Evolutionary conservation across 2,113 vertebrate species (phyloP).

Genomic region (Sinocyclocheilus grahami): DNA sequence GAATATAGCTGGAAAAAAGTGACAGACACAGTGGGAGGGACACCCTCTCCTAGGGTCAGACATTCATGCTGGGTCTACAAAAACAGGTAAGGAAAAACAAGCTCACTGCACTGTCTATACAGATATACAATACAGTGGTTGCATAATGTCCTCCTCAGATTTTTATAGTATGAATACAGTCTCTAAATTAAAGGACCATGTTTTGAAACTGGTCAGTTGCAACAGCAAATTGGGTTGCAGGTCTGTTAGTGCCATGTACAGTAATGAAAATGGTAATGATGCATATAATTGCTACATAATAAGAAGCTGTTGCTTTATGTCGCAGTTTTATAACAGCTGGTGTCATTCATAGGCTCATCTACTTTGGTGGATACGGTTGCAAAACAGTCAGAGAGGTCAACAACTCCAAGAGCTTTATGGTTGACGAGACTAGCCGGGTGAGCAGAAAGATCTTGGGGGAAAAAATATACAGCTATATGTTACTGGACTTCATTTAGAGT

Average conservation of each 20-base stretch:
- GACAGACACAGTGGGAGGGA: conserved; percentile 57
- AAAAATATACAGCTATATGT: not conserved
- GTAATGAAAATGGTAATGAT: not conserved
- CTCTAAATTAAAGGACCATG: not conserved
- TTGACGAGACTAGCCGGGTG: conserved; percentile 76
- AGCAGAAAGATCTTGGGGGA: not conserved
- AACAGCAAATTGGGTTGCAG: not conserved
- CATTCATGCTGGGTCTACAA: conserved; percentile 75
- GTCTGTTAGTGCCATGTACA: not conserved
- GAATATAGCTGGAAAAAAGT: conserved; percentile 65
- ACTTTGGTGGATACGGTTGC: conserved; percentile 76
- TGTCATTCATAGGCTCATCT: conserved; percentile 67
- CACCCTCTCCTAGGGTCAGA: conserved; percentile 72
- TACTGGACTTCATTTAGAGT: no score
- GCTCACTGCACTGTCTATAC: not conserved
- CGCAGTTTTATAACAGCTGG: not conserved
- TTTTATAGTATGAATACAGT: not conserved
- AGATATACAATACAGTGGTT: not conserved
- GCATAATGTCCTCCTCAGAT: no score
- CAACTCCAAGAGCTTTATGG: conserved; percentile 61
- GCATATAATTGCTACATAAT: not conserved
- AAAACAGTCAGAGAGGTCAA: conserved; percentile 69
- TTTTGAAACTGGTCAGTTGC: not conserved
- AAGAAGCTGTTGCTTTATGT: not conserved
- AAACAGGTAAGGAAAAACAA: conserved; percentile 63